Percentiles rank a stretch among this genome's conserved stretches.
These are phyloP conservation scores for Rhyacichthys aspro DNA, from an alignment of 2,797 vertebrate species.

Conservation along the genomic window DNA sequence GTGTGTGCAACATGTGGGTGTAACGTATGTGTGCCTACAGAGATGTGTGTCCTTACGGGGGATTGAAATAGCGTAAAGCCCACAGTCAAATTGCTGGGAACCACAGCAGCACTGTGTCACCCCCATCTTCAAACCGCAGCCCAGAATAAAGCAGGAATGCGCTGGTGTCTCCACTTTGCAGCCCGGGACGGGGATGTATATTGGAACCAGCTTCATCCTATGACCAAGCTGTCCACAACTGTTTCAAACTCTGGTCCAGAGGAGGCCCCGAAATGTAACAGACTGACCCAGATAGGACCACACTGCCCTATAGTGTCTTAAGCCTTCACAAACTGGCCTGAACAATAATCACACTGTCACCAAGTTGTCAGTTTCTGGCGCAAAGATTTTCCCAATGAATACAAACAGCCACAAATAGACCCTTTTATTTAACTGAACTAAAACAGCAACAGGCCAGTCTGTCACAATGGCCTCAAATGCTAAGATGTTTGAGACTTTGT, in stretches of 20 bases:
- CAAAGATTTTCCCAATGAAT: background rate
- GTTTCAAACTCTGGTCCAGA: slow-evolving; percentile 28
- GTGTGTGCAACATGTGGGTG: background rate
- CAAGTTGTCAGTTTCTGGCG: slow-evolving; percentile 1
- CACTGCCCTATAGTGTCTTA: slow-evolving; percentile 13
- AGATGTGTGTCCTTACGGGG: slow-evolving; percentile 42
- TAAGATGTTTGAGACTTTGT: too few species aligned
- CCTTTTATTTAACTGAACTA: background rate
- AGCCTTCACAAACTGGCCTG: slow-evolving; percentile 19
- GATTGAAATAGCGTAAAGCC: slow-evolving; percentile 68
- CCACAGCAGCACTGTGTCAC: slow-evolving; percentile 64
- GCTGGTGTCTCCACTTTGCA: slow-evolving; percentile 52
- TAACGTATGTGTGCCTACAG: slow-evolving; percentile 4
- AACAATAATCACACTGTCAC: slow-evolving; percentile 22
- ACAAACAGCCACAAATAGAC: slow-evolving; percentile 1
- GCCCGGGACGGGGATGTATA: slow-evolving; percentile 45
- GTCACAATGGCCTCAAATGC: slow-evolving; percentile 1
- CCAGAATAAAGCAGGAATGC: slow-evolving; percentile 77
- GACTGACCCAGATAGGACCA: slow-evolving; percentile 8
- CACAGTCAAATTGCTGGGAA: slow-evolving; percentile 66
- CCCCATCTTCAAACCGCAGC: slow-evolving; percentile 68
- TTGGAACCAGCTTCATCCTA: slow-evolving; percentile 53
- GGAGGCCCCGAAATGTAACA: slow-evolving; percentile 30
- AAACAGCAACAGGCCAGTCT: background rate
- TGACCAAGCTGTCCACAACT: slow-evolving; percentile 37